A percentile compares a stretch with the other conserved stretches of the same genome.
phyloP scores from a whole-genome alignment of 2,113 vertebrate genomes.

The Chaetodon auriga region DNA sequence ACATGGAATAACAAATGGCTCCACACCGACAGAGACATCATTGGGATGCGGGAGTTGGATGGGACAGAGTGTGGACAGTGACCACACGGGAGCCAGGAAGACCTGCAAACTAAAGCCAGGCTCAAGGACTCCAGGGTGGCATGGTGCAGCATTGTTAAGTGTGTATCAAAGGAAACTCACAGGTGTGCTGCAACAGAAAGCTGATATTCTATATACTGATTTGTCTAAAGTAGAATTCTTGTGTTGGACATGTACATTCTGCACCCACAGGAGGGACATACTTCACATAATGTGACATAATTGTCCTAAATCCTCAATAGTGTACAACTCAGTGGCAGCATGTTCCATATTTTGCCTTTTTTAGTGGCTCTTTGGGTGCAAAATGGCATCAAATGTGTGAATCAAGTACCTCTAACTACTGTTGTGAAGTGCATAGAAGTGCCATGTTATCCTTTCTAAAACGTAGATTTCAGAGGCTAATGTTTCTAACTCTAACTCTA shows the following conservation, averaged over 20 bases:
- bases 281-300: neutral
- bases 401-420: neutral
- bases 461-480: neutral
- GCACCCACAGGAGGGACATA: neutral
- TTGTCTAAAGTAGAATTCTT: neutral
- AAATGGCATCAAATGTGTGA: neutral
- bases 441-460: neutral
- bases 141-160: neutral
- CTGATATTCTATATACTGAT: neutral
- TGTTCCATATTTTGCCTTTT: neutral
- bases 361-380: neutral
- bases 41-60: constrained; percentile 14
- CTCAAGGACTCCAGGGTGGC: neutral
- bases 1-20: constrained; percentile 28
- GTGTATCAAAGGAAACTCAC: neutral
- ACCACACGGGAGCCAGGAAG: constrained; percentile 6
- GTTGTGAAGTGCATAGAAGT: neutral
- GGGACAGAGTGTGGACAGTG: neutral
- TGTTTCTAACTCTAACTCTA: neutral
- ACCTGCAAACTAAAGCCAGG: neutral
- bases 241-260: neutral
- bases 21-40: constrained; percentile 4
- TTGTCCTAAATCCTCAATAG: neutral
- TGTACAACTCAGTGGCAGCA: neutral
- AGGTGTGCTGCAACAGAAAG: neutral